phyloP scores from a whole-genome alignment of 2,888 invertebrate genomes.

The Drosophila nigritarsus region DNA sequence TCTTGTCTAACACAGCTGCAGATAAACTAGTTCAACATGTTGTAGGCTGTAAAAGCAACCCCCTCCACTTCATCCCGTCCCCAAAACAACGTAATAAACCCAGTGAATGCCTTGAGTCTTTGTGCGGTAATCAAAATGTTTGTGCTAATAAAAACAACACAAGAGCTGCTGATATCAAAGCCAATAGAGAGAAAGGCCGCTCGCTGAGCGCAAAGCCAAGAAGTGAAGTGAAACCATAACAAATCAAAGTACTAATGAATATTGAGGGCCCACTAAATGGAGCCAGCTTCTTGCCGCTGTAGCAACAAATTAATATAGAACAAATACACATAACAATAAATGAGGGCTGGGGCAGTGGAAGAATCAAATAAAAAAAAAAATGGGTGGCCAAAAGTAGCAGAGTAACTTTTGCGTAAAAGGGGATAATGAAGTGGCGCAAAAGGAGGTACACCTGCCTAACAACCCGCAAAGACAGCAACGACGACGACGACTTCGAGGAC shows the following conservation, averaged over 20 bases:
- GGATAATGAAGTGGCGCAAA: conserved; percentile 70
- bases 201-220: conserved; percentile 25
- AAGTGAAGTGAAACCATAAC: conserved; percentile 72
- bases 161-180: conserved; percentile 61
- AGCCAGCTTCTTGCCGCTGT: conserved; percentile 26
- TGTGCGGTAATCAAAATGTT: conserved; percentile 71
- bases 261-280: conserved; percentile 78
- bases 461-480: conserved; percentile 44
- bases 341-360: conserved; percentile 23
- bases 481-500: conserved; percentile 22
- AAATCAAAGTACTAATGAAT: conserved; percentile 79
- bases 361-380: conserved; percentile 3
- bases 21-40: conserved; percentile 77
- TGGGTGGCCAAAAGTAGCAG: conserved; percentile 34
- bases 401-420: conserved; percentile 50
- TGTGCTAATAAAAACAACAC: conserved; percentile 75
- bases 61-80: background rate
- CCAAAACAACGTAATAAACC: background rate
- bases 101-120: conserved; percentile 7
- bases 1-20: conserved; percentile 62
- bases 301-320: conserved; percentile 78
- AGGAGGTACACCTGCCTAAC: conserved; percentile 66
- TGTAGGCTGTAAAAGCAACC: conserved; percentile 41
- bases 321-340: conserved; percentile 79
- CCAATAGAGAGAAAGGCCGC: background rate